A percentile compares a stretch with the other conserved stretches of the same genome.
phyloP scores from a whole-genome alignment of 2,888 invertebrate species.

The Pilophorus perplexus region DNA sequence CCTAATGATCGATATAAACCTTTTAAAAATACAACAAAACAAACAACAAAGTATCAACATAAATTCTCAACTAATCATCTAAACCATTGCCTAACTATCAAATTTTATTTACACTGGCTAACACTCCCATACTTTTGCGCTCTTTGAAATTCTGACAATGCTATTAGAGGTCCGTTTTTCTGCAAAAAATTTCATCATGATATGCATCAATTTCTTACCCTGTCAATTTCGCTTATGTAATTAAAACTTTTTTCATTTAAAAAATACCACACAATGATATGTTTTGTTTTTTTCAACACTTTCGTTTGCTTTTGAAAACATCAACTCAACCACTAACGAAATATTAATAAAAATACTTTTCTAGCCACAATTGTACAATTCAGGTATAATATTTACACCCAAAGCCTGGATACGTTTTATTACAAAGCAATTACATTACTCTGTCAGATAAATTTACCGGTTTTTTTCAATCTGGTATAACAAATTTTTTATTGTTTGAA shows the following conservation, averaged over 20 bases:
- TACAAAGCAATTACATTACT: no score
- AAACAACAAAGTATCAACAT: neutral
- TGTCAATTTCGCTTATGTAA: constrained; percentile 23
- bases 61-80: constrained; percentile 13
- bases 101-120: constrained; percentile 1
- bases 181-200: constrained; percentile 3
- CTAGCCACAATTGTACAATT: neutral
- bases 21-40: constrained; percentile 3
- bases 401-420: no score
- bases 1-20: no score
- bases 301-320: neutral
- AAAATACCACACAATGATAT: neutral
- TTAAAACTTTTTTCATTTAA: neutral
- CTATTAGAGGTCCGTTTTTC: constrained; percentile 1
- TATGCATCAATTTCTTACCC: constrained; percentile 33
- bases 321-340: no score
- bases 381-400: no score
- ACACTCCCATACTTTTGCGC: neutral
- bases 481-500: constrained; percentile 14
- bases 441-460: no score
- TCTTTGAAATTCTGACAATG: constrained; percentile 4
- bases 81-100: neutral
- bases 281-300: neutral
- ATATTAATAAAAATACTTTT: neutral
- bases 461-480: neutral